These are phyloP conservation scores for Perdix hodgsoniae DNA, from an alignment of 2,797 vertebrate species.

Conservation along the genomic window DNA sequence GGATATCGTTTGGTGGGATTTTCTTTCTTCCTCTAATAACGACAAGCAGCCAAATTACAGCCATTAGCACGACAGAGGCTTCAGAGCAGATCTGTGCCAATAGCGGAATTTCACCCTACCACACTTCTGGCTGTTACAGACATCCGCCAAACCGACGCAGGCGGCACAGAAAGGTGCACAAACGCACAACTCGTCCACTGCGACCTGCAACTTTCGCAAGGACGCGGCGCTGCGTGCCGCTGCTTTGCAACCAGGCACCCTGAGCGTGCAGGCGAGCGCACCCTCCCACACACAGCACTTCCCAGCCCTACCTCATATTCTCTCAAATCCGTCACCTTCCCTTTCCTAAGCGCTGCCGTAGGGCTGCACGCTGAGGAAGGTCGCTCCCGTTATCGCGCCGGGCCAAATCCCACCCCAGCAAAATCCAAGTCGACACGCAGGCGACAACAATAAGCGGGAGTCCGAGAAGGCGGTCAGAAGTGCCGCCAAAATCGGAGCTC, in stretches of 20 bases:
- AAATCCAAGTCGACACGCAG: conserved; percentile 27
- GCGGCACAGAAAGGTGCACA: background rate
- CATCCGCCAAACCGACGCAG: background rate
- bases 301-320: conserved; percentile 21
- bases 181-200: background rate
- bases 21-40: background rate
- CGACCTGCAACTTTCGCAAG: background rate
- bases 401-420: background rate
- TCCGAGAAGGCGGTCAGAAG: conserved; percentile 62
- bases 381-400: background rate
- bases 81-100: background rate
- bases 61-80: background rate
- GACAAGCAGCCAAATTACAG: background rate
- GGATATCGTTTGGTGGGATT: background rate
- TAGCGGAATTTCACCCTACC: conserved; percentile 17
- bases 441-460: conserved; percentile 45
- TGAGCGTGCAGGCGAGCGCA: accelerated
- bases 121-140: background rate
- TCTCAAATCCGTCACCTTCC: conserved; percentile 44
- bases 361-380: background rate
- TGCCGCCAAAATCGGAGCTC: conserved; percentile 64
- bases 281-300: background rate
- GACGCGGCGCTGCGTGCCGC: background rate
- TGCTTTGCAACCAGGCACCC: background rate
- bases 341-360: conserved; percentile 6